These are phyloP conservation scores for Erythrolamprus reginae DNA, from an alignment of 2,113 vertebrate genomes.

Conservation along the genomic window DNA sequence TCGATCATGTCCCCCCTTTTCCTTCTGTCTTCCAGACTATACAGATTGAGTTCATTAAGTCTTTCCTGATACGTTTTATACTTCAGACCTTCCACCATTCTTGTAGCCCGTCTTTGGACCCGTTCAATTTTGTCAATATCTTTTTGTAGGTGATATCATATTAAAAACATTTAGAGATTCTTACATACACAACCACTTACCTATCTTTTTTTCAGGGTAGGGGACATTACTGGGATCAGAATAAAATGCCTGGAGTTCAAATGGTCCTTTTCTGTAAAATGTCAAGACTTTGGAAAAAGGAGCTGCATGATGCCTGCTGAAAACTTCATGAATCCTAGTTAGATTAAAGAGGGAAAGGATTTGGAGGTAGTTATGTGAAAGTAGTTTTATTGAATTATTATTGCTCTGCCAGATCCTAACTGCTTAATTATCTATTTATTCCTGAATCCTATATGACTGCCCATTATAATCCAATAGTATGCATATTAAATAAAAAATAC, in stretches of 20 bases:
- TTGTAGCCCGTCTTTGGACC: too few species aligned
- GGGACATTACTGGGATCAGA: conserved; percentile 72
- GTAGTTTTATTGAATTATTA: not conserved
- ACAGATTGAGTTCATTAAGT: too few species aligned
- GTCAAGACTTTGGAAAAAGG: conserved; percentile 97
- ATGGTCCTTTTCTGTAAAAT: conserved; percentile 92
- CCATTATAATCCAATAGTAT: not conserved
- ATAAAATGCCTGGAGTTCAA: conserved; percentile 91
- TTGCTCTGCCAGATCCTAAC: not conserved
- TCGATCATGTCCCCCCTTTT: too few species aligned
- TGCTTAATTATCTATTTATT: not conserved
- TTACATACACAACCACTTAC: conserved; percentile 72
- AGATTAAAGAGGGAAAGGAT: conserved; percentile 13
- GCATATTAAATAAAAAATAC: not conserved
- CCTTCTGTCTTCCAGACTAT: too few species aligned
- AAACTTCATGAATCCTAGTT: conserved; percentile 93
- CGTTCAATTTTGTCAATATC: too few species aligned
- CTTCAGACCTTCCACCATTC: too few species aligned
- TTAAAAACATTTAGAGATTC: not conserved
- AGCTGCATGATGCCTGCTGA: conserved; percentile 89
- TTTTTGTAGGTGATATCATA: too few species aligned
- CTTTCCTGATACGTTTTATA: too few species aligned
- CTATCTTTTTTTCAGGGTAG: conserved; percentile 78
- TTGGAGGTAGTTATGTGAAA: not conserved
- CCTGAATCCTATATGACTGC: too few species aligned